Percentiles rank a stretch among this genome's conserved stretches.
Evolutionary conservation across 1,140 invertebrate species (phyloP).

Genomic region (Zophobas morio): DNA sequence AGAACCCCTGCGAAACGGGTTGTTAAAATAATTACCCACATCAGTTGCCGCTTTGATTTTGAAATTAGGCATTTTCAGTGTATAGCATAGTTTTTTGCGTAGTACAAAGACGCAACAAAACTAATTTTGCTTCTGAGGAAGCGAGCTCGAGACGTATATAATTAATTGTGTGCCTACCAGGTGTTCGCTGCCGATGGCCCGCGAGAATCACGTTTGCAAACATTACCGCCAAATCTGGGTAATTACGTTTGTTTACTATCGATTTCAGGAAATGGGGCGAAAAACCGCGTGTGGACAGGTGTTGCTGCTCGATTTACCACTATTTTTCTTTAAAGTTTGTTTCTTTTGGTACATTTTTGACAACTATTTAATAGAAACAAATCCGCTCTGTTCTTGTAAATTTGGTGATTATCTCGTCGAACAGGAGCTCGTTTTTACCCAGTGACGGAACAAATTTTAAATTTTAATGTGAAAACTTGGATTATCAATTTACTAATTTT

Average conservation of each 20-base stretch:
- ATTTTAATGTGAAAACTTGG: no score
- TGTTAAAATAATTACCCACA: slow-evolving; percentile 48
- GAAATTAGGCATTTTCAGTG: slow-evolving; percentile 41
- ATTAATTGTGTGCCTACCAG: slow-evolving; percentile 38
- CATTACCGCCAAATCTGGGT: slow-evolving; percentile 12
- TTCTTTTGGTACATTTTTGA: no score
- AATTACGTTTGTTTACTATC: slow-evolving; percentile 29
- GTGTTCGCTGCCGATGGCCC: slow-evolving; percentile 27
- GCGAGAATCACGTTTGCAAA: slow-evolving; percentile 15
- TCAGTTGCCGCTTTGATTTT: slow-evolving; percentile 47
- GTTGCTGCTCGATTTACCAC: no score
- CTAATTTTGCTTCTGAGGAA: slow-evolving; percentile 16
- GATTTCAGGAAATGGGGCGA: slow-evolving; percentile 8
- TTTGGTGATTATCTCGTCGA: no score
- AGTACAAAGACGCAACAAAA: slow-evolving; percentile 31
- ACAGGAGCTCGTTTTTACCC: no score
- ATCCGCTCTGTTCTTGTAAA: no score
- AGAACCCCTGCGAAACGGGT: slow-evolving; percentile 41
- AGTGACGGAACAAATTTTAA: no score
- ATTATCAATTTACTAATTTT: no score
- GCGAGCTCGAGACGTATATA: slow-evolving; percentile 11
- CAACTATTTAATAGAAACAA: no score
- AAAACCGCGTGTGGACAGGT: background rate
- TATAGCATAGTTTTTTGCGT: slow-evolving; percentile 27
- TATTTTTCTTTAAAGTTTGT: no score